phyloP scores from a whole-genome alignment of 2,113 vertebrate species.

The Paracanthobrama guichenoti region DNA sequence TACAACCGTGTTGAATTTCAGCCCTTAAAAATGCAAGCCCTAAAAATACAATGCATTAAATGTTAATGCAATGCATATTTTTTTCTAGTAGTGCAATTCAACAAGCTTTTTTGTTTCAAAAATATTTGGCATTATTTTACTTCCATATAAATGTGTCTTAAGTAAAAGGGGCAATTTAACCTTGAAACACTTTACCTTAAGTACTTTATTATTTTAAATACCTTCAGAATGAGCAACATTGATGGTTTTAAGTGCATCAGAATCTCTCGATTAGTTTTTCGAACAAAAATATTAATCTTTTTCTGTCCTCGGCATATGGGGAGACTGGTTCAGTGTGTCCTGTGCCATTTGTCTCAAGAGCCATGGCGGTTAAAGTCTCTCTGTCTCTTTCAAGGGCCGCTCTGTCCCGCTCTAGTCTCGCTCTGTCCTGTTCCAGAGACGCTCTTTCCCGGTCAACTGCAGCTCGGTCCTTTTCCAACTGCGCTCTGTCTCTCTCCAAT shows the following conservation, averaged over 20 bases:
- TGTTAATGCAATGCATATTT: too few relatives aligned
- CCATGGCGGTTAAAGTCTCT: constrained; percentile 43
- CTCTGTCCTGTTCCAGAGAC: constrained; percentile 57
- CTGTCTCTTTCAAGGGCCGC: constrained; percentile 64
- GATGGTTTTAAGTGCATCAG: not conserved
- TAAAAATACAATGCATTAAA: too few relatives aligned
- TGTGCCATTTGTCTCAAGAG: constrained; percentile 24
- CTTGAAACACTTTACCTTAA: not conserved
- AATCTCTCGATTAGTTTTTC: constrained; percentile 57
- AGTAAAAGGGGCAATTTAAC: not conserved
- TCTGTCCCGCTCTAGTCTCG: constrained; percentile 59
- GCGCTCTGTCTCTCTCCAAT: constrained; percentile 66
- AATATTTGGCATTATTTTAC: too few relatives aligned
- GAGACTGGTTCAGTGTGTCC: constrained; percentile 23
- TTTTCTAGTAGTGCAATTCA: too few relatives aligned
- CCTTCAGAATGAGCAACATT: not conserved
- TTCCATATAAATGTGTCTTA: not conserved
- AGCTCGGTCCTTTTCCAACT: constrained; percentile 72
- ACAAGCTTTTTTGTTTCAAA: too few relatives aligned
- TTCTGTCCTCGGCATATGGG: constrained; percentile 49
- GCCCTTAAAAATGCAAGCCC: too few relatives aligned
- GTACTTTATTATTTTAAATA: not conserved
- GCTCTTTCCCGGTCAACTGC: constrained; percentile 65
- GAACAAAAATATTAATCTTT: constrained; percentile 52
- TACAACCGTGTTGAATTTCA: too few relatives aligned